Conservation (phyloP, 2,113 vertebrate genomes). For the Parotia lawesii region DNA sequence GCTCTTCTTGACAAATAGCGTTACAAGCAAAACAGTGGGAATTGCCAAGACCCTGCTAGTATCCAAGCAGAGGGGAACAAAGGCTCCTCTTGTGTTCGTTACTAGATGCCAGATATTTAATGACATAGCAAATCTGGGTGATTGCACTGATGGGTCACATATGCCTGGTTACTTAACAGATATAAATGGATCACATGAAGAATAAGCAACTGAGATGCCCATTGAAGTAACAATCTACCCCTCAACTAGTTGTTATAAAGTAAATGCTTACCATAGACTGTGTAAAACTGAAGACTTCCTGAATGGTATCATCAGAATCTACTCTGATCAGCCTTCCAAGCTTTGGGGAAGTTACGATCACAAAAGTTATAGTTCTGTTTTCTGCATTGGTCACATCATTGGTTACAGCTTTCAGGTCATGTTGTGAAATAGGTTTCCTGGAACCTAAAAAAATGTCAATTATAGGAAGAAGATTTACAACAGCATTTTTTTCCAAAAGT, state of each 20-base stretch:
- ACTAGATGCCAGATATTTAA: slow-evolving; percentile 11
- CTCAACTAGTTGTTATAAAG: background rate
- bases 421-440: slow-evolving; percentile 73
- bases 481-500: background rate
- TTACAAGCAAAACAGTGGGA: slow-evolving; percentile 13
- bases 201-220: background rate
- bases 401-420: slow-evolving; percentile 79
- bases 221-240: background rate
- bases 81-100: background rate
- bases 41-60: slow-evolving; percentile 19
- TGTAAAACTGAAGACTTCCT: slow-evolving; percentile 81
- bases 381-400: slow-evolving; percentile 74
- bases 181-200: background rate
- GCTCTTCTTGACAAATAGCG: background rate
- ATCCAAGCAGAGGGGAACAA: slow-evolving; percentile 2
- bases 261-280: slow-evolving; percentile 83
- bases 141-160: background rate
- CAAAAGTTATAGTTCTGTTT: slow-evolving; percentile 80
- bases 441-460: slow-evolving; percentile 71
- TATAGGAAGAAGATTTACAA: background rate
- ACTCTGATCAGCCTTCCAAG: slow-evolving; percentile 78
- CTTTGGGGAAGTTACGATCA: slow-evolving; percentile 73
- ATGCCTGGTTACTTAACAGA: background rate
- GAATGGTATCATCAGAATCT: slow-evolving; percentile 68
- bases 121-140: background rate